Evolutionary conservation across 2,113 vertebrate species (phyloP), one percentile per base, ranked within the genome.

Genomic region (Sapajus apella): DNA sequence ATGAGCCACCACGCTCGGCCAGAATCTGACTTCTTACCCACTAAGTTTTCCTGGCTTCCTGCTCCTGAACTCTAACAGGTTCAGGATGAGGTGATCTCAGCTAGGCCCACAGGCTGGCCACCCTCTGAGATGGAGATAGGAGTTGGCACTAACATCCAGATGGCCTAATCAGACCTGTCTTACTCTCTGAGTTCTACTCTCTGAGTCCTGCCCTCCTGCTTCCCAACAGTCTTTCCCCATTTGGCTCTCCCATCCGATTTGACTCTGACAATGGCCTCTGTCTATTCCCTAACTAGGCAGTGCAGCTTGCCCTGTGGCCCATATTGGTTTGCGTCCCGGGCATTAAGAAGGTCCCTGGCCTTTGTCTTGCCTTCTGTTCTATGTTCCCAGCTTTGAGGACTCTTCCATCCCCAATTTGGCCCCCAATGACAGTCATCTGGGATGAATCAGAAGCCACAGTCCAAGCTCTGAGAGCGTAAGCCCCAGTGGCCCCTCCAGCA

Each of bases 141-240:
- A 32, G 27, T 64, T 30, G 30, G 40, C 37, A 47, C 52, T 43
- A 9, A 50, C 61, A 25, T 14, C n/a, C 52, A 92, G 55, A 9
- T 56, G 25, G 56, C 23, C 3, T 25, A 10, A 1, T 25, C 23
- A 10, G 61, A 12, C 55, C 20, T 0, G 11, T 2, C 47, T 43
- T 17, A 0, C 30, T 50, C 40, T 17, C 61, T 64, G 61, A 64
- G 45, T 9, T 37, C 56, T 55, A 11, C 40, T 45, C 16, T 14
- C 32, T 1, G 47, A 56, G 72, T 2, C 11, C 35, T 32, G 16
- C 40, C 64, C 27, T 43, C 64, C n/a, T 21, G 56, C 14, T 47
- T 47, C 52, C 64, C 18, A 23, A 50, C 14, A 21, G 1, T 4
- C 8, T 21, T 10, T 52, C 66, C 68, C 79, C 45, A 32, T 82